Evolutionary conservation across 2,888 invertebrate genomes (phyloP), one percentile per base, ranked within the genome.

Genomic region (Nesidiocoris tenuis): DNA sequence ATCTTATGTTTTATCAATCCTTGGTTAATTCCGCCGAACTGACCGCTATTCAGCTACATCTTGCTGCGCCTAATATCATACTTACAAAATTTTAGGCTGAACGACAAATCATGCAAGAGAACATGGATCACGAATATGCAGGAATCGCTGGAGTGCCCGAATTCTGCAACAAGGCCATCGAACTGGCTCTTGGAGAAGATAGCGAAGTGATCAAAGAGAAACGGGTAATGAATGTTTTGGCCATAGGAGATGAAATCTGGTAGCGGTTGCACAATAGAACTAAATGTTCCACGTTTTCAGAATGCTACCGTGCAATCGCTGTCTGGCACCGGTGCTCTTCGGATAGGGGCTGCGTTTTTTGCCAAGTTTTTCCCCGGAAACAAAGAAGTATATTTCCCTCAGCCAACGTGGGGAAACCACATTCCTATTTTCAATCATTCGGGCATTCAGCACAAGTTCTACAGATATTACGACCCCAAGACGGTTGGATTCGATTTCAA

Each of bases 341-440:
- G 95, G 76, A 88, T 98, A 66, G 99, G 98, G 24, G 91, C 92
- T 57, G 93, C 91, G 78, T 98, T 96, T 84, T 85, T 98, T 77
- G 90, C 89, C 74, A 90, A 89, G 80, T 95, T 92, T 85, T 93
- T 92, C 84, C 88, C 88, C 5, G 90, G 91, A 54, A 87, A 86
- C 80, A 96, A 96, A 85, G 91, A 90, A 78, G 85, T 95, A 66
- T 98, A 95, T 86, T 82, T 98, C 80, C 98, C 99, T 2, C 86
- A 88, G 0, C 99, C 99, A 2, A 91, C 98, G 0, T 99, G 99
- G 99, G 98, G 98, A 71, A 99, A 99, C 85, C 99, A 99, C 84
- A 91, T 90, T 0, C 96, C 97, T 72, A 89, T 99, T 82, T 96
- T 98, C 85, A 96, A 93, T 86, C 91, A 92, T 82, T 86, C 94